Percentiles rank a stretch among this genome's conserved stretches.
Evolutionary conservation across 2,113 vertebrate species (phyloP).

Genomic region (Syrrhaptes paradoxus): DNA sequence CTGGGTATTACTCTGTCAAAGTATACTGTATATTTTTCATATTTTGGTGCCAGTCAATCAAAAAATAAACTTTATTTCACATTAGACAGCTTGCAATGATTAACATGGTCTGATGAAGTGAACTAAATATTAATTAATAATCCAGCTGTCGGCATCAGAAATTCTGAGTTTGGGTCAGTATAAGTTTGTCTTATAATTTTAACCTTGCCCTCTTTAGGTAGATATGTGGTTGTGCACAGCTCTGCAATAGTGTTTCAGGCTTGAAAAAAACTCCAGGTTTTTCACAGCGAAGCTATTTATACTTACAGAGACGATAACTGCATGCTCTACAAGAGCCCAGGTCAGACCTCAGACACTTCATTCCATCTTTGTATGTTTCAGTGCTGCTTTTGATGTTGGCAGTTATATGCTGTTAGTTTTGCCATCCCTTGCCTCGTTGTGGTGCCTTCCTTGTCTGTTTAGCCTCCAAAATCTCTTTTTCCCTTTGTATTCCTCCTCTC

Average conservation of each 20-base stretch:
- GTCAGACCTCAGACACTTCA: neutral
- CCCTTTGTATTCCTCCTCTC: neutral
- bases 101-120: fast-evolving
- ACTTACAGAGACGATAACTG: neutral
- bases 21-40: neutral
- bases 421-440: neutral
- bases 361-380: neutral
- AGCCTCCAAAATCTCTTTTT: neutral
- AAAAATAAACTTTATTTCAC: neutral
- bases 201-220: fast-evolving
- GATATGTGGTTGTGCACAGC: fast-evolving
- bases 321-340: neutral
- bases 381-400: neutral
- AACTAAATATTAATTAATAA: neutral
- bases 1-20: neutral
- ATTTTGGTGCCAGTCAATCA: neutral
- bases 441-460: neutral
- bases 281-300: neutral
- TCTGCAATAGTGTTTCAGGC: neutral
- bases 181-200: neutral
- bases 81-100: neutral
- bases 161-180: neutral
- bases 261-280: neutral
- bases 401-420: neutral
- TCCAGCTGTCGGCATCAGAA: neutral